Conservation (phyloP, 2,888 invertebrate genomes). For the Argyresthia goedartella region DNA sequence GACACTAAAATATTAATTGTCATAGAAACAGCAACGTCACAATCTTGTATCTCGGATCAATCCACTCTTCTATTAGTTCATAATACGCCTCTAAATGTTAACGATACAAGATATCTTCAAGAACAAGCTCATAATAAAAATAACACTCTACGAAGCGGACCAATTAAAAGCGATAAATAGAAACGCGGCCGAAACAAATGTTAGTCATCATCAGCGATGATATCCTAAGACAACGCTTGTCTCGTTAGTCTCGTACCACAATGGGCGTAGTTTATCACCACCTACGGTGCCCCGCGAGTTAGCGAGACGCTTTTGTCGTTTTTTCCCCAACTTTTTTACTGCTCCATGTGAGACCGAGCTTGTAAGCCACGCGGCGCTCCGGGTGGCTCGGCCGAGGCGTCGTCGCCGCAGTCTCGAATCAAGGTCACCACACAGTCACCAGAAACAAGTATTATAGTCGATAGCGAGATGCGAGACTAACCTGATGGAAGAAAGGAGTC, state of each 20-base stretch:
- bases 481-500: no score
- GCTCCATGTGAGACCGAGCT: not conserved
- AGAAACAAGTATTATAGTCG: no score
- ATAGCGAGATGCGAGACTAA: no score
- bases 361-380: conserved; percentile 3
- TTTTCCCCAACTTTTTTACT: conserved; percentile 2
- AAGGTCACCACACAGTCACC: not conserved
- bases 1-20: no score
- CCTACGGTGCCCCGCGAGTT: conserved; percentile 4
- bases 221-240: conserved; percentile 1
- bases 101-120: no score
- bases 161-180: no score
- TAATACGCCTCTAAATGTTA: no score
- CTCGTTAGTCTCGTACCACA: conserved; percentile 1
- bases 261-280: conserved; percentile 3
- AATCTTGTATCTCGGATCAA: no score
- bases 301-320: conserved; percentile 1
- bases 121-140: no score
- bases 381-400: conserved; percentile 3
- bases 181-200: not conserved
- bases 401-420: not conserved
- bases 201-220: not conserved
- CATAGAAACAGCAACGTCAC: no score
- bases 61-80: no score
- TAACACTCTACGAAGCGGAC: no score